Conservation (phyloP, 2,113 vertebrate species). For the Parotia lawesii region DNA sequence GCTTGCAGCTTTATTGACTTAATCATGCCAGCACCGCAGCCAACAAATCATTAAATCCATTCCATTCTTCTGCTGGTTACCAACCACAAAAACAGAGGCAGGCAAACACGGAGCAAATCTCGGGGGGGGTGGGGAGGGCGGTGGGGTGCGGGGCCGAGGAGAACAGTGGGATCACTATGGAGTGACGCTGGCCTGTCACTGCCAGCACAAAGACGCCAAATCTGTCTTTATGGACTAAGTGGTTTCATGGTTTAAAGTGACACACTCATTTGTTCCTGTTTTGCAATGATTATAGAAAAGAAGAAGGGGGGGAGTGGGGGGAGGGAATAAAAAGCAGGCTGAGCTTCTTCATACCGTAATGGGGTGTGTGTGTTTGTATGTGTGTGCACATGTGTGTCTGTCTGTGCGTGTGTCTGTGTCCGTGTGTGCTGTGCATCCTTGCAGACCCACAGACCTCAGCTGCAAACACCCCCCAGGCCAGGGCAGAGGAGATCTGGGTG, state of each 20-base stretch:
- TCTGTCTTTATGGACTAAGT: constrained; percentile 50
- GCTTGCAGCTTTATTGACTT: constrained; percentile 70
- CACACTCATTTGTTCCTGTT: constrained; percentile 64
- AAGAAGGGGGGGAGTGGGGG: neutral
- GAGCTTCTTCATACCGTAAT: neutral
- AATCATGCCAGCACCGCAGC: constrained; percentile 61
- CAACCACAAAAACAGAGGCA: constrained; percentile 62
- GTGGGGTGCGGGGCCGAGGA: neutral
- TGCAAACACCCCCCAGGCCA: neutral
- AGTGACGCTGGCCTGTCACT: constrained; percentile 47
- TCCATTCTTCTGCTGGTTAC: constrained; percentile 69
- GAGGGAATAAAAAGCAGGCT: neutral
- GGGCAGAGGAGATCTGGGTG: neutral
- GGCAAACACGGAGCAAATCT: constrained; percentile 40
- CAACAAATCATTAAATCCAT: constrained; percentile 74
- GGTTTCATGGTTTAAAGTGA: constrained; percentile 64
- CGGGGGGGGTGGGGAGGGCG: neutral
- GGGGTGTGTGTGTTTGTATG: neutral
- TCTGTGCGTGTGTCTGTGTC: neutral
- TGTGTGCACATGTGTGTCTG: neutral
- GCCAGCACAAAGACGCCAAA: constrained; percentile 55
- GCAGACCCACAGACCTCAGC: neutral
- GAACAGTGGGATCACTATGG: constrained; percentile 56
- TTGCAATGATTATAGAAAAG: constrained; percentile 47
- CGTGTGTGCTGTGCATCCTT: neutral